Evolutionary conservation across 2,888 invertebrate genomes (phyloP), one percentile per base, ranked within the genome.

Genomic region (Diarsia mendica): DNA sequence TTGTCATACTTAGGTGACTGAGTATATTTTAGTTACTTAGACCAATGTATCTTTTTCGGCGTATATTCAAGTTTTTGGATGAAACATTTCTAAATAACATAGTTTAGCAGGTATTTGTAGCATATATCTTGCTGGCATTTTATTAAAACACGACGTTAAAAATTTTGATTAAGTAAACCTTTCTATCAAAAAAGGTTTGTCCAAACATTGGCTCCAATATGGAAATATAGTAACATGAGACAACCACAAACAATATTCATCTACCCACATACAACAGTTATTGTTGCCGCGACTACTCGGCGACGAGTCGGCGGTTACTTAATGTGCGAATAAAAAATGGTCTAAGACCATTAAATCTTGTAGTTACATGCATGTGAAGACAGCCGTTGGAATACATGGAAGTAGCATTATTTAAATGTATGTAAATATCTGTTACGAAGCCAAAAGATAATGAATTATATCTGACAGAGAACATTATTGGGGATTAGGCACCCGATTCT

Each of bases 271-370:
- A 83, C 67, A 82, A 83, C 85, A 86, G 85, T 89, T 92, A 91
- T 90, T 91, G 89, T 90, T 89, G 85, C 79, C 79, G 68, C 75
- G 88, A 84, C 84, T 83, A 85, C 87, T 87, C 85, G 87, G 83
- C 87, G 85, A 88, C 88, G 88, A 67, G 60, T 65, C 73, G 60
- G 63, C 74, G 89, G 80, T 89, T 91, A 91, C 88, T 89, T 91
- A 90, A 93, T 91, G 89, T 88, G 92, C 93, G 84, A 92, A 92
- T 92, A 92, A 90, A 91, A 90, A 91, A 90, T 89, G 81, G 88
- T 85, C 85, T 85, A 71, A 78, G 76, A 76, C 75, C 75, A 79
- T 84, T 87, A 83, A 83, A 87, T 87, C 80, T 83, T 81, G 76
- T 82, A 77, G 65, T 65, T 72, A 87, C 83, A 79, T 72, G 81